Evolutionary conservation across 2,888 invertebrate genomes (phyloP).

Genomic region (Callosobruchus maculatus): DNA sequence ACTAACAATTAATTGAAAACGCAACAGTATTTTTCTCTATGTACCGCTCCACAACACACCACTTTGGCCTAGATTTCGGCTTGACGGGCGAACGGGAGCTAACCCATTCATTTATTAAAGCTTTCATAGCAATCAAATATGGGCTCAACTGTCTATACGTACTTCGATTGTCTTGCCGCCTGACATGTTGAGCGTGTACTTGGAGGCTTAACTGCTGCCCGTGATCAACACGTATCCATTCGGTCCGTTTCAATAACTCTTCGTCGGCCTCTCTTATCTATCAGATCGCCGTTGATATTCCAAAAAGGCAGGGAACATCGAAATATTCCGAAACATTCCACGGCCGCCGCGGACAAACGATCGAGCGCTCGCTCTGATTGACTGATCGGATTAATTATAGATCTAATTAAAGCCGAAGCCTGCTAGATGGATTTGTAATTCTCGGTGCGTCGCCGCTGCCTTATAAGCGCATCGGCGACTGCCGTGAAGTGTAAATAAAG

Average conservation of each 20-base stretch:
- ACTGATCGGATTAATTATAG: slow-evolving; percentile 46
- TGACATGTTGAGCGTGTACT: neutral
- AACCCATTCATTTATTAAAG: too few relatives aligned
- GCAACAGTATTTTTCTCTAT: too few relatives aligned
- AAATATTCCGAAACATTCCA: neutral
- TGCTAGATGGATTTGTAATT: slow-evolving; percentile 40
- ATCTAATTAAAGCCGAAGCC: slow-evolving; percentile 43
- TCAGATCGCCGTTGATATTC: neutral
- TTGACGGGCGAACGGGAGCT: too few relatives aligned
- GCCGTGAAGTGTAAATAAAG: slow-evolving; percentile 47
- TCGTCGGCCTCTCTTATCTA: neutral
- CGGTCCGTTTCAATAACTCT: neutral
- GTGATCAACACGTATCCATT: neutral
- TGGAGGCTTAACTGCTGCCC: neutral
- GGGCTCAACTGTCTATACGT: too few relatives aligned
- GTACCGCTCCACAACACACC: too few relatives aligned
- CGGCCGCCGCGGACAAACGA: slow-evolving; percentile 4
- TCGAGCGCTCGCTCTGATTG: slow-evolving; percentile 42
- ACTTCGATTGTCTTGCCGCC: too few relatives aligned
- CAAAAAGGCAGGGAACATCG: neutral
- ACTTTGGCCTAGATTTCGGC: too few relatives aligned
- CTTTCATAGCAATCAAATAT: too few relatives aligned
- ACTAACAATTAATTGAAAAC: too few relatives aligned
- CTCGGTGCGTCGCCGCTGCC: slow-evolving; percentile 37
- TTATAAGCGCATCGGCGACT: slow-evolving; percentile 39